These are phyloP conservation scores for Spicauda simplicius DNA, from an alignment of 2,888 invertebrate species.

Conservation along the genomic window DNA sequence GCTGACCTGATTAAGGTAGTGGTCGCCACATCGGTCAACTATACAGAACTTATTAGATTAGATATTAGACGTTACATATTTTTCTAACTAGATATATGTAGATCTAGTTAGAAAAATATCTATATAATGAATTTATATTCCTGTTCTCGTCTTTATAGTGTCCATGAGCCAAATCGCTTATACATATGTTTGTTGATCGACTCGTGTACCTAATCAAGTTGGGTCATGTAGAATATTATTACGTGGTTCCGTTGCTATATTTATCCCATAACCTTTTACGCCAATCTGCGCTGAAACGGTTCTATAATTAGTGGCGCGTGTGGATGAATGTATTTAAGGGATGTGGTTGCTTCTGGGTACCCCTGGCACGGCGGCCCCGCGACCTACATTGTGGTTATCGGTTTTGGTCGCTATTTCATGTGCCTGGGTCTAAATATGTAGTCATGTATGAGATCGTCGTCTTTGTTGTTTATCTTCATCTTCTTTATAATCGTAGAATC, in stretches of 20 bases:
- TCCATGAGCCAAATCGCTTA: not conserved
- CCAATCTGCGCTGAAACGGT: slow-evolving; percentile 41
- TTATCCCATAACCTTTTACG: slow-evolving; percentile 39
- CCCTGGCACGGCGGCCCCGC: slow-evolving; percentile 61
- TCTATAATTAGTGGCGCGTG: slow-evolving; percentile 65
- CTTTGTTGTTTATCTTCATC: no score
- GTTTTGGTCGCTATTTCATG: not conserved
- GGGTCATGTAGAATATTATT: not conserved
- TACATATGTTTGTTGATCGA: not conserved
- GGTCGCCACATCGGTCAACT: no score
- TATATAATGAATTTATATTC: not conserved
- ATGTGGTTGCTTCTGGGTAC: slow-evolving; percentile 59
- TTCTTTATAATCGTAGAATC: no score
- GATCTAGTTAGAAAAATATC: not conserved
- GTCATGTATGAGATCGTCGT: not conserved
- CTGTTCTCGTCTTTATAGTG: not conserved
- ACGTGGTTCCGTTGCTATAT: not conserved
- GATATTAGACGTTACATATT: no score
- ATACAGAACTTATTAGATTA: no score
- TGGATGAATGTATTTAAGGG: slow-evolving; percentile 66
- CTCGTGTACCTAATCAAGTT: not conserved
- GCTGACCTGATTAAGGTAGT: not conserved
- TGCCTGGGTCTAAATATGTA: not conserved
- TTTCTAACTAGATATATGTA: no score
- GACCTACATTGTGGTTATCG: slow-evolving; percentile 58